phyloP scores from a whole-genome alignment of 2,888 invertebrate species.

The Herminia tarsipennalis region DNA sequence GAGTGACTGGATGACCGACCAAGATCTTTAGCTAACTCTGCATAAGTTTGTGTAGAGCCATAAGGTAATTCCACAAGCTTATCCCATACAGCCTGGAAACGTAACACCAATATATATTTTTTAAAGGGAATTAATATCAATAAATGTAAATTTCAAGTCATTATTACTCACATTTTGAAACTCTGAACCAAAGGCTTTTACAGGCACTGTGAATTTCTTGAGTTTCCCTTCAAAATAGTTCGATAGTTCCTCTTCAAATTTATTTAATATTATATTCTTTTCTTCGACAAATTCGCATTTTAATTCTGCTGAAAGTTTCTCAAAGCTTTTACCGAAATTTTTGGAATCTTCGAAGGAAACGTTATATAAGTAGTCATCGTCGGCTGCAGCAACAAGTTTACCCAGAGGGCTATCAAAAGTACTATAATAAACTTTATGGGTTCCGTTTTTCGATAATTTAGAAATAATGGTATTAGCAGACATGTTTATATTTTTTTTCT shows the following conservation, averaged over 20 bases:
- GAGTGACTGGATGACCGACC: conserved; percentile 68
- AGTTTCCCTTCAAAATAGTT: conserved; percentile 65
- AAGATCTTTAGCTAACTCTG: conserved; percentile 65
- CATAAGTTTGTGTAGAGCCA: conserved; percentile 72
- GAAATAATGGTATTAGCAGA: conserved; percentile 6
- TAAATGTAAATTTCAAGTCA: background rate
- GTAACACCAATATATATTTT: too few relatives aligned
- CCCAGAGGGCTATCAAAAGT: conserved; percentile 64
- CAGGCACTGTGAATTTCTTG: conserved; percentile 64
- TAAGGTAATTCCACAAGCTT: conserved; percentile 67
- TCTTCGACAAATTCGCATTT: conserved; percentile 54
- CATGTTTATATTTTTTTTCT: background rate
- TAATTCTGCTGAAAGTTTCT: conserved; percentile 49
- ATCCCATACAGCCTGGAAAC: conserved; percentile 71
- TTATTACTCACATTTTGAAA: conserved; percentile 69
- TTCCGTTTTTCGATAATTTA: conserved; percentile 15
- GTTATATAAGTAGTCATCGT: conserved; percentile 63
- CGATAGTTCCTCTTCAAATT: conserved; percentile 56
- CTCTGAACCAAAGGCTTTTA: conserved; percentile 71
- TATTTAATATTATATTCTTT: conserved; percentile 56
- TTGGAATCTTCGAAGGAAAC: conserved; percentile 68
- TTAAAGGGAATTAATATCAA: background rate
- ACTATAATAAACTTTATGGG: conserved; percentile 37
- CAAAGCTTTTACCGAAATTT: conserved; percentile 60
- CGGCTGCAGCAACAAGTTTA: conserved; percentile 62